Evolutionary conservation across 1,140 invertebrate species (phyloP).

Genomic region (Sinonovacula constricta): DNA sequence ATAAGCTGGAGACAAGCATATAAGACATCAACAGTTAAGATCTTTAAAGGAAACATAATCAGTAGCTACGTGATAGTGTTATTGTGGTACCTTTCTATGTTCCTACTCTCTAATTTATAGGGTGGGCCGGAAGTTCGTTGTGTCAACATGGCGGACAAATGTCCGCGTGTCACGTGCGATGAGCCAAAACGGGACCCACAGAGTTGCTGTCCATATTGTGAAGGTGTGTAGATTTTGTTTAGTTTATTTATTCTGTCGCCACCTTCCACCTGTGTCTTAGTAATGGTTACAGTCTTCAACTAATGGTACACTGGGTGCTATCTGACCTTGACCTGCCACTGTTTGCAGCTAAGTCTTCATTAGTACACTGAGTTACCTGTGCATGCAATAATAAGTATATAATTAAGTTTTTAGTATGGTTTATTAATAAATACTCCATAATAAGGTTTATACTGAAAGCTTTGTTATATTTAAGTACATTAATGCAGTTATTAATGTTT

Average conservation of each 20-base stretch:
- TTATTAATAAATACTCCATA: no score
- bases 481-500: no score
- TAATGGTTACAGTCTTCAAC: not conserved
- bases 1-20: not conserved
- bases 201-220: conserved; percentile 48
- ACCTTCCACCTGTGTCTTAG: not conserved
- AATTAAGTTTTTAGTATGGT: no score
- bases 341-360: not conserved
- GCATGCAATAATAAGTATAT: no score
- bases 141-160: conserved; percentile 44
- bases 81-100: not conserved
- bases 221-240: conserved; percentile 27
- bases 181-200: conserved; percentile 28
- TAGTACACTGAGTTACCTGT: not conserved
- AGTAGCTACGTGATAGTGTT: not conserved
- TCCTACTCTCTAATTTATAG: no score
- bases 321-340: not conserved
- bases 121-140: conserved; percentile 32
- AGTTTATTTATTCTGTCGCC: no score
- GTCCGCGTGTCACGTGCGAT: conserved; percentile 32
- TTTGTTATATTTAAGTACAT: no score
- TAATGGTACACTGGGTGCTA: not conserved
- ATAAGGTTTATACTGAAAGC: no score
- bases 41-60: not conserved
- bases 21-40: not conserved